Evolutionary conservation across 2,113 vertebrate species (phyloP).

Genomic region (Meriones unguiculatus): DNA sequence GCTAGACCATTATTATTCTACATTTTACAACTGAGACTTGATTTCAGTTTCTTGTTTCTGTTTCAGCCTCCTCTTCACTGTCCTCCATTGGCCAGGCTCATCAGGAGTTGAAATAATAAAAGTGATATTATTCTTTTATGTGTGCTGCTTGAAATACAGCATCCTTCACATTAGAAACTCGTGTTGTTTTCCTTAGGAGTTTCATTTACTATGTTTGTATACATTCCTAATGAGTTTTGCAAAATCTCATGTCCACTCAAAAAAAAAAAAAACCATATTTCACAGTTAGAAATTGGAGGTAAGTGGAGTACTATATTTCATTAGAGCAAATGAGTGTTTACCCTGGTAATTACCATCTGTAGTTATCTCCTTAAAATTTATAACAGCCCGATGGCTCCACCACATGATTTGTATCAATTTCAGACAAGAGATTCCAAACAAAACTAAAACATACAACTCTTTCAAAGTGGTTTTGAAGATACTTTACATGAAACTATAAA

Average conservation of each 20-base stretch:
- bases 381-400: background rate
- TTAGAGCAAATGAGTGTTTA: conserved; percentile 55
- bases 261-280: background rate
- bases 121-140: background rate
- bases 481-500: conserved; percentile 36
- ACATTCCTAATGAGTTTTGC: conserved; percentile 8
- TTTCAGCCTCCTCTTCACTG: background rate
- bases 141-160: background rate
- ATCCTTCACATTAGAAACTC: background rate
- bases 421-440: conserved; percentile 45
- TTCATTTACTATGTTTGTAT: background rate
- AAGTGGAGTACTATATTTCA: conserved; percentile 60
- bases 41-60: background rate
- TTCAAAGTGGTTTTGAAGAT: conserved; percentile 49
- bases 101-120: background rate
- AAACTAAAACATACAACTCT: conserved; percentile 61
- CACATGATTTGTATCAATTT: conserved; percentile 41
- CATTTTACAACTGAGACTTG: background rate
- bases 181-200: background rate
- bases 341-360: conserved; percentile 59
- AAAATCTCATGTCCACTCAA: background rate
- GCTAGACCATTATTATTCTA: background rate
- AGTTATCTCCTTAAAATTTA: conserved; percentile 50
- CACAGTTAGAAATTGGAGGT: background rate
- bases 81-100: background rate